Conservation (phyloP, 2,888 invertebrate species). For the Anthoptus insignis region DNA sequence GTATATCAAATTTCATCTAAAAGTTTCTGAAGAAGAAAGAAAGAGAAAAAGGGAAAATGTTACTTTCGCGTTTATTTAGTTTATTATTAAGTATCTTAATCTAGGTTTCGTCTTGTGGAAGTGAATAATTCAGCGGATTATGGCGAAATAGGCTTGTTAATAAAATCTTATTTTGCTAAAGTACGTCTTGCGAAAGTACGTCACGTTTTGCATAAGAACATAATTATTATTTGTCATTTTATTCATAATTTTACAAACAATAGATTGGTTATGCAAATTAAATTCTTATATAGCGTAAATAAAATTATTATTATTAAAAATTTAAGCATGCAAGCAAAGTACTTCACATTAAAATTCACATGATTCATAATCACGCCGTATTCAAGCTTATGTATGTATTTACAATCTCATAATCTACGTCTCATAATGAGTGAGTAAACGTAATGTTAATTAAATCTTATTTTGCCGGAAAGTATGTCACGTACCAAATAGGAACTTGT, state of each 20-base stretch:
- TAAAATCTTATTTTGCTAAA: conserved; percentile 30
- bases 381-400: background rate
- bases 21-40: too few species aligned
- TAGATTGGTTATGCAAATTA: too few species aligned
- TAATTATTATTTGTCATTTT: too few species aligned
- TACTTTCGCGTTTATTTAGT: too few species aligned
- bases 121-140: conserved; percentile 5
- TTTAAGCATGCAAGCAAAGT: background rate
- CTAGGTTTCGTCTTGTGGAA: background rate
- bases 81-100: conserved; percentile 3
- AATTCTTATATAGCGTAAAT: too few species aligned
- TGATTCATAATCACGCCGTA: background rate
- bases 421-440: conserved; percentile 1
- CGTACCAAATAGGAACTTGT: conserved; percentile 44
- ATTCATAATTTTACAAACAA: too few species aligned
- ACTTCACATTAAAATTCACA: background rate
- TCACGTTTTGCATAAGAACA: too few species aligned
- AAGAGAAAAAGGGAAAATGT: too few species aligned
- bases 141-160: conserved; percentile 27
- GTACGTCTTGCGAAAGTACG: too few species aligned
- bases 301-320: background rate
- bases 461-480: conserved; percentile 26
- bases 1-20: too few species aligned
- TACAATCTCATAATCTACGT: background rate
- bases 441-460: conserved; percentile 32